phyloP scores from a whole-genome alignment of 2,797 vertebrate genomes.

The Sebastes vulpes region DNA sequence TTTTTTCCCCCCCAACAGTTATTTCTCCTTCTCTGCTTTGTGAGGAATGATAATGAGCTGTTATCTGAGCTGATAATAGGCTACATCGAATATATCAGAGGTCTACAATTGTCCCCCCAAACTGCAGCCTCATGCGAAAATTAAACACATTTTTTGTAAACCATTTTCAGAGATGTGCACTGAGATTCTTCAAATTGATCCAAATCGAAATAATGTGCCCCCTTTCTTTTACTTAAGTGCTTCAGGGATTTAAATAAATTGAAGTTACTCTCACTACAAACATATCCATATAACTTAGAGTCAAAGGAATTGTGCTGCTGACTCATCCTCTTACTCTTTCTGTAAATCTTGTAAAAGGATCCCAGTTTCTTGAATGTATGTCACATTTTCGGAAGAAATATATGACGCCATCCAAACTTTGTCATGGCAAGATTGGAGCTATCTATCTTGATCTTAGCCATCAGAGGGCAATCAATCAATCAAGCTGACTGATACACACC shows the following conservation, averaged over 20 bases:
- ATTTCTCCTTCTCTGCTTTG: constrained; percentile 25
- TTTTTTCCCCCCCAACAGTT: neutral
- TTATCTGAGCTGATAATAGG: constrained; percentile 27
- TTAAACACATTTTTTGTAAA: neutral
- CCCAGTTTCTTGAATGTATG: neutral
- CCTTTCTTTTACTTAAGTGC: neutral
- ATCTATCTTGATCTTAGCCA: neutral
- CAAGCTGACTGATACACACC: neutral
- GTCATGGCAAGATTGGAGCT: neutral
- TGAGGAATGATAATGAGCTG: constrained; percentile 17
- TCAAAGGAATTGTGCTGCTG: neutral
- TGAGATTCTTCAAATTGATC: neutral
- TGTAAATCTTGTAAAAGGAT: neutral
- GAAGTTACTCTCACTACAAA: neutral
- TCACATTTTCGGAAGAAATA: neutral
- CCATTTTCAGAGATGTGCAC: neutral
- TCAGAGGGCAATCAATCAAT: neutral
- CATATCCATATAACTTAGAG: neutral
- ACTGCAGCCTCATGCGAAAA: neutral
- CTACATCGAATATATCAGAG: constrained; percentile 29
- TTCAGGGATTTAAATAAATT: neutral
- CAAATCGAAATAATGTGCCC: neutral
- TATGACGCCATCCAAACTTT: neutral
- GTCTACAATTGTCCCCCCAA: constrained; percentile 16
- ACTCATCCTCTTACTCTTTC: neutral